A percentile compares a stretch with the other conserved stretches of the same genome.
Evolutionary conservation across 2,113 vertebrate species (phyloP).

Genomic region (Mionectes macconnelli): DNA sequence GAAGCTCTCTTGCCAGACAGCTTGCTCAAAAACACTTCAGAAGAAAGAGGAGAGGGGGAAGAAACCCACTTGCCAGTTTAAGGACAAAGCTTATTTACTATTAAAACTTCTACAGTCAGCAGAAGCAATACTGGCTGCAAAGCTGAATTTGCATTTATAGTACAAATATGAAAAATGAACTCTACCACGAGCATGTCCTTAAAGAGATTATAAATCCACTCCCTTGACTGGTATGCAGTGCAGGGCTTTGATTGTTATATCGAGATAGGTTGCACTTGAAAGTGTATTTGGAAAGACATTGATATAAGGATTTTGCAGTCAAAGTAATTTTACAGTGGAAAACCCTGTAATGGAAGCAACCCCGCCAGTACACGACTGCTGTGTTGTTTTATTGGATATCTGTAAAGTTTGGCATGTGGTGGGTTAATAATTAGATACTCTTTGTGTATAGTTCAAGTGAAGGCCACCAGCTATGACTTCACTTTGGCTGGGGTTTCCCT

Average conservation of each 20-base stretch:
- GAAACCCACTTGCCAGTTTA: slow-evolving; percentile 54
- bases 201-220: slow-evolving; percentile 74
- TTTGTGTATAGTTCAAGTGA: slow-evolving; percentile 83
- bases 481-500: slow-evolving; percentile 87
- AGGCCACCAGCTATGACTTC: slow-evolving; percentile 85
- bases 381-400: slow-evolving; percentile 26
- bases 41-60: background rate
- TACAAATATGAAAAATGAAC: slow-evolving; percentile 77
- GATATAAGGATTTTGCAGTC: background rate
- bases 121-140: slow-evolving; percentile 57
- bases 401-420: slow-evolving; percentile 71
- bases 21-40: slow-evolving; percentile 42
- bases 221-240: slow-evolving; percentile 47
- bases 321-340: slow-evolving; percentile 6
- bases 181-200: slow-evolving; percentile 55
- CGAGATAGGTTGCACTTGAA: slow-evolving; percentile 34
- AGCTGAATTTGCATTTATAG: slow-evolving; percentile 78
- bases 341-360: background rate
- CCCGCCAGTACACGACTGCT: background rate
- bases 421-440: slow-evolving; percentile 84
- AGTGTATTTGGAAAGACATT: slow-evolving; percentile 25
- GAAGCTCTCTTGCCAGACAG: slow-evolving; percentile 20
- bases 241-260: slow-evolving; percentile 54
- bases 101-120: slow-evolving; percentile 71
- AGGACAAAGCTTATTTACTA: slow-evolving; percentile 73